Evolutionary conservation across 2,888 invertebrate species (phyloP).

Genomic region (Tridacna crocea): DNA sequence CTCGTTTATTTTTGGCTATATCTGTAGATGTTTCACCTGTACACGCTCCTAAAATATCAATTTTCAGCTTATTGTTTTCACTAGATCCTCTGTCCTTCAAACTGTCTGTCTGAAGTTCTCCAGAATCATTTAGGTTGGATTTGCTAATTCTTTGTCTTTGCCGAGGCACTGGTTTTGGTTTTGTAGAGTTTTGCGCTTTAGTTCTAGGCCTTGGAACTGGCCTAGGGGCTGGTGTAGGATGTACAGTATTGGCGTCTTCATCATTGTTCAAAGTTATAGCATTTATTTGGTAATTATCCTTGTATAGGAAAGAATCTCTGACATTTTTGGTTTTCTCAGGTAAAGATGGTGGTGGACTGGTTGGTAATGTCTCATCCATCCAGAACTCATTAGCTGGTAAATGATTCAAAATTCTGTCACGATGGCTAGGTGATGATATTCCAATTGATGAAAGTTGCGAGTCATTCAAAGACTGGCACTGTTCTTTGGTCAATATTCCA

Average conservation of each 20-base stretch:
- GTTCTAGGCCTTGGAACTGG: conserved; percentile 31
- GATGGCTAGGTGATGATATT: conserved; percentile 34
- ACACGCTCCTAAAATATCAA: conserved; percentile 41
- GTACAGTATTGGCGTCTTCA: not conserved
- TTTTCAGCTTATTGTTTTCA: not conserved
- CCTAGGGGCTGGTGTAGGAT: conserved; percentile 23
- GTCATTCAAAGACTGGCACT: conserved; percentile 40
- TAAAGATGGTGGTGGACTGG: conserved; percentile 24
- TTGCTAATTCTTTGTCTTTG: conserved; percentile 9
- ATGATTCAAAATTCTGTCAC: conserved; percentile 46
- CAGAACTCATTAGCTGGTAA: conserved; percentile 40
- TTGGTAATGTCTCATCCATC: conserved; percentile 14
- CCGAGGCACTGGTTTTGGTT: conserved; percentile 39
- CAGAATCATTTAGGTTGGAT: not conserved
- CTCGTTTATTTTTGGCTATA: not conserved
- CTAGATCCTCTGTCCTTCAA: not conserved
- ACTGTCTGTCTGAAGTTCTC: not conserved
- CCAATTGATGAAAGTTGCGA: conserved; percentile 38
- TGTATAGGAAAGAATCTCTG: conserved; percentile 30
- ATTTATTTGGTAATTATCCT: not conserved
- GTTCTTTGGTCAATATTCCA: conserved; percentile 28
- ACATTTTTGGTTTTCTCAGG: conserved; percentile 34
- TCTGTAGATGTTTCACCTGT: conserved; percentile 52
- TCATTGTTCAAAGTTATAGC: not conserved
- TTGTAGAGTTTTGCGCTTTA: conserved; percentile 16